These are phyloP conservation scores for Lamprologus lemairii DNA, from an alignment of 2,113 vertebrate species.

Conservation along the genomic window DNA sequence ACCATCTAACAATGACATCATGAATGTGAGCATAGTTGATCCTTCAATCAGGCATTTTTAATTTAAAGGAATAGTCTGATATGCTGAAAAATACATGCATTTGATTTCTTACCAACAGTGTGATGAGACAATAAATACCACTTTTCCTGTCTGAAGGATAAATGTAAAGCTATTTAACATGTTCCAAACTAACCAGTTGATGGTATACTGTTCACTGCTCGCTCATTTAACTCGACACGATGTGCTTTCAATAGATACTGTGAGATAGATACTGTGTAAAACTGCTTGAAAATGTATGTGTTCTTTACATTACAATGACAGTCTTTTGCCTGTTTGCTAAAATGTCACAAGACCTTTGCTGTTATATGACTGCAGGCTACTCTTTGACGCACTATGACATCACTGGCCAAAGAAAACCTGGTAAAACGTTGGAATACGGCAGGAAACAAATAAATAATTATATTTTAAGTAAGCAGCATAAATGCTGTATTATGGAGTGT, in stretches of 20 bases:
- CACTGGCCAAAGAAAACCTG: not conserved
- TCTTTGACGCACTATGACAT: not conserved
- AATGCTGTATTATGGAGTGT: accelerated
- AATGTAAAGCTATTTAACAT: not conserved
- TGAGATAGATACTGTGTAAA: not conserved
- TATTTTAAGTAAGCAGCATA: not conserved
- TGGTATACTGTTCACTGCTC: not conserved
- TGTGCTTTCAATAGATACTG: not conserved
- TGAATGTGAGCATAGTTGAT: not conserved
- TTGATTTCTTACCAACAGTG: not conserved
- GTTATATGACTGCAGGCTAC: not conserved
- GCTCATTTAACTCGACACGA: not conserved
- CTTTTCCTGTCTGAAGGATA: not conserved
- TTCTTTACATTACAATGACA: not conserved
- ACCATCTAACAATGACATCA: not conserved
- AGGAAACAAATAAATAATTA: not conserved
- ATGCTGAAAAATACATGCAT: not conserved
- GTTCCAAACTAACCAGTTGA: not conserved
- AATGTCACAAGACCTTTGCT: not conserved
- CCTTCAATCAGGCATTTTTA: not conserved
- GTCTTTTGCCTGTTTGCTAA: not conserved
- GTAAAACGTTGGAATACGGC: not conserved
- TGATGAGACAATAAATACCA: not conserved
- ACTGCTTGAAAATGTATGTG: not conserved
- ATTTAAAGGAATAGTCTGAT: not conserved